A percentile compares a stretch with the other conserved stretches of the same genome.
Evolutionary conservation across 2,888 invertebrate species (phyloP).

Genomic region (Synanthedon andrenaeformis): DNA sequence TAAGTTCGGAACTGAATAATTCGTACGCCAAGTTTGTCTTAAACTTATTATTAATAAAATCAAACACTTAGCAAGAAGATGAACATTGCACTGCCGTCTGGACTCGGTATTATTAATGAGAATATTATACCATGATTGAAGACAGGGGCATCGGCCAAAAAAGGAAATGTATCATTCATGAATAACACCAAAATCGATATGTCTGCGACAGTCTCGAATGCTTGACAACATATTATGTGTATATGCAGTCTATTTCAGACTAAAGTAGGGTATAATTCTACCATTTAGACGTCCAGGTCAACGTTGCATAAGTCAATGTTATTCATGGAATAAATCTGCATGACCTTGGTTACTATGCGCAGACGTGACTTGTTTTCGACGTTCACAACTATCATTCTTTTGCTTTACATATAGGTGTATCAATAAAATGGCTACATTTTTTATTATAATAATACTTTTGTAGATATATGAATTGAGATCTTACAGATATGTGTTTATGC

Average conservation of each 20-base stretch:
- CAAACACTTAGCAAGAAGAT: background rate
- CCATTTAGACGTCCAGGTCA: slow-evolving; percentile 47
- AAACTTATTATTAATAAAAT: background rate
- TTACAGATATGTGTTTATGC: too few species aligned
- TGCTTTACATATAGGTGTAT: too few species aligned
- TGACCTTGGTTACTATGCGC: slow-evolving; percentile 25
- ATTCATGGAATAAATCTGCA: slow-evolving; percentile 19
- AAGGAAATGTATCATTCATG: slow-evolving; percentile 41
- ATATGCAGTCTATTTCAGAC: slow-evolving; percentile 56
- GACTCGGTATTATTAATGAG: slow-evolving; percentile 44
- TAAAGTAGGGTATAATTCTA: slow-evolving; percentile 39
- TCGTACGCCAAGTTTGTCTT: background rate
- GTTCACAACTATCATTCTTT: too few species aligned
- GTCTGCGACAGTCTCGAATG: slow-evolving; percentile 28
- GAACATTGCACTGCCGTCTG: slow-evolving; percentile 2
- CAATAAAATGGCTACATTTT: too few species aligned
- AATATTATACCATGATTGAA: slow-evolving; percentile 39
- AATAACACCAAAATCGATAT: slow-evolving; percentile 35
- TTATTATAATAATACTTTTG: too few species aligned
- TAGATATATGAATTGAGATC: too few species aligned
- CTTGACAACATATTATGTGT: slow-evolving; percentile 21
- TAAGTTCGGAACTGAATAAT: background rate
- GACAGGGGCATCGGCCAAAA: slow-evolving; percentile 16
- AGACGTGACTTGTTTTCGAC: background rate
- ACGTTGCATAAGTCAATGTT: slow-evolving; percentile 21